Percentiles rank a stretch among this genome's conserved stretches.
phyloP scores from a whole-genome alignment of 2,113 vertebrate genomes.

The Lophius piscatorius region DNA sequence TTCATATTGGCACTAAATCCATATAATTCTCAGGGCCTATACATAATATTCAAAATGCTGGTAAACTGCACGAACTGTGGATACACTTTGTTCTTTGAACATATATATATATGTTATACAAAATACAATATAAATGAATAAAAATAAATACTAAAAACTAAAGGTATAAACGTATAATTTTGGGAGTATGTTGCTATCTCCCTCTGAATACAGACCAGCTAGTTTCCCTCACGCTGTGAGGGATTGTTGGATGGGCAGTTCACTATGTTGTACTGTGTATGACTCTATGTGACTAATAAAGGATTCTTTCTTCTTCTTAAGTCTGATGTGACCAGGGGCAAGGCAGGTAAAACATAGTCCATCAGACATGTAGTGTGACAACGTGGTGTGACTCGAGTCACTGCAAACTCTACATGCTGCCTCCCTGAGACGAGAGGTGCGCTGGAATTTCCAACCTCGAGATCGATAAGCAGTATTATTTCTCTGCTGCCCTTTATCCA shows the following conservation, averaged over 20 bases:
- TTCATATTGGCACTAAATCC: too few relatives aligned
- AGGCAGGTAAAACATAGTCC: constrained; percentile 23
- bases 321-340: constrained; percentile 4
- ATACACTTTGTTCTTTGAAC: too few relatives aligned
- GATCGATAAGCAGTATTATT: background rate
- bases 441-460: background rate
- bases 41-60: too few relatives aligned
- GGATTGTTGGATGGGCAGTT: background rate
- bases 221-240: constrained; percentile 21
- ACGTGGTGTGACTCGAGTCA: background rate
- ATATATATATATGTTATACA: background rate
- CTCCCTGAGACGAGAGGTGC: background rate
- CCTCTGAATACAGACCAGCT: constrained; percentile 30
- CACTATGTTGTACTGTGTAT: too few relatives aligned
- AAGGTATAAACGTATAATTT: background rate
- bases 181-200: constrained; percentile 20
- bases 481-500: constrained; percentile 4
- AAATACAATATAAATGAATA: constrained; percentile 4
- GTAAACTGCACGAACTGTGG: too few relatives aligned
- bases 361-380: constrained; percentile 25
- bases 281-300: too few relatives aligned
- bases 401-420: constrained; percentile 4
- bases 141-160: constrained; percentile 5
- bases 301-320: too few relatives aligned
- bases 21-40: too few relatives aligned